Conservation (phyloP, 2,888 invertebrate species). For the Charanyca ferruginea region DNA sequence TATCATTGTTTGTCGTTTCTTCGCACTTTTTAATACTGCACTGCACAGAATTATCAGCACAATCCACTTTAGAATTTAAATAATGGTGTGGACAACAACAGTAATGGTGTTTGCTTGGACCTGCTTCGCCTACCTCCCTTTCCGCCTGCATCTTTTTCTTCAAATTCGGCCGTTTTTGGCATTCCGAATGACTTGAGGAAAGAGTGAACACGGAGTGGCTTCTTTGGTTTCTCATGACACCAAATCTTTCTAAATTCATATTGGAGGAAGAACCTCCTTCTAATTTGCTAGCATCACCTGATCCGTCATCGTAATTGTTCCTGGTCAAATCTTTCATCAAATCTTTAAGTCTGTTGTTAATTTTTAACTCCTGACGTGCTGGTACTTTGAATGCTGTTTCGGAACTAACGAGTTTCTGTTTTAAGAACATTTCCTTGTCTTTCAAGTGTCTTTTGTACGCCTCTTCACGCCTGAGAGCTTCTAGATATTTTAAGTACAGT, state of each 20-base stretch:
- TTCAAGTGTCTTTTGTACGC: conserved; percentile 82
- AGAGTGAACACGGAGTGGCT: conserved; percentile 88
- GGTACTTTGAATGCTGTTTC: conserved; percentile 75
- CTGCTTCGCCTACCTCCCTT: conserved; percentile 69
- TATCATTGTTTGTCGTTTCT: conserved; percentile 43
- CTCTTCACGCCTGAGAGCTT: conserved; percentile 83
- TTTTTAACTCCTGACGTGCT: conserved; percentile 67
- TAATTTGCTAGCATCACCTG: conserved; percentile 87
- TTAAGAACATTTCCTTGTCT: conserved; percentile 85
- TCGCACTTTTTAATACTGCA: conserved; percentile 73
- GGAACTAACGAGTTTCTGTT: conserved; percentile 82
- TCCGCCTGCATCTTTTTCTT: conserved; percentile 75
- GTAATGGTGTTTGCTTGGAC: conserved; percentile 75
- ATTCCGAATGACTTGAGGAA: conserved; percentile 81
- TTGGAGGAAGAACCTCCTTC: conserved; percentile 78
- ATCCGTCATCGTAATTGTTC: conserved; percentile 86
- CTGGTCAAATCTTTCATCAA: conserved; percentile 86
- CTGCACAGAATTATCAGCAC: conserved; percentile 82
- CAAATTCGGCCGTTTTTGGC: conserved; percentile 72
- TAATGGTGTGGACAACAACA: conserved; percentile 78
- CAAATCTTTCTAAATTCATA: conserved; percentile 66
- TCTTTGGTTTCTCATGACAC: conserved; percentile 74
- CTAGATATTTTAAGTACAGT: conserved; percentile 84
- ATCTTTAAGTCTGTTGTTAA: conserved; percentile 78
- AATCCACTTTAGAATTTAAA: conserved; percentile 68